Percentiles rank a stretch among this genome's conserved stretches.
Conservation (phyloP, 2,888 invertebrate genomes). For the Pseudeuparius sepicola region DNA sequence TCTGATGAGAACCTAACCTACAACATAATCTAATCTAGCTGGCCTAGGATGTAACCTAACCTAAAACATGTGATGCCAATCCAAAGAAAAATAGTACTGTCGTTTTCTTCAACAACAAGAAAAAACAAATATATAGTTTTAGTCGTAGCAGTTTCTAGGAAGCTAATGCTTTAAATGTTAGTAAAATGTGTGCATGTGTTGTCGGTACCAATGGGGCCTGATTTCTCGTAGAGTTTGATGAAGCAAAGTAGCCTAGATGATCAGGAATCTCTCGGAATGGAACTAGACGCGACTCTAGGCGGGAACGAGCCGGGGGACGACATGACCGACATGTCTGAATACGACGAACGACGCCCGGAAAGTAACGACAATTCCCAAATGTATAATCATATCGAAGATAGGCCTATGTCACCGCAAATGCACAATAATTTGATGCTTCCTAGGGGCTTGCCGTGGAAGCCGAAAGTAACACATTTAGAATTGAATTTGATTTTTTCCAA, state of each 20-base stretch:
- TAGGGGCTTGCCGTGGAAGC: constrained; percentile 81
- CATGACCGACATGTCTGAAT: constrained; percentile 41
- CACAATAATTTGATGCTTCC: constrained; percentile 24
- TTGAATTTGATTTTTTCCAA: constrained; percentile 23
- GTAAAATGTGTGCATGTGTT: too few species aligned
- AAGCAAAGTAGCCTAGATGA: constrained; percentile 90
- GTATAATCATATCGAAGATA: constrained; percentile 27
- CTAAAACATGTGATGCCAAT: too few species aligned
- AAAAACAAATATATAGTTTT: too few species aligned
- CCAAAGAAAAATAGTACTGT: too few species aligned
- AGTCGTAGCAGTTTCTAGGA: too few species aligned
- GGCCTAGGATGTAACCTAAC: too few species aligned
- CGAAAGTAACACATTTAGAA: too few species aligned
- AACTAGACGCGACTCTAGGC: constrained; percentile 46
- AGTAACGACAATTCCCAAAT: constrained; percentile 35
- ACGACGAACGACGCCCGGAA: constrained; percentile 43
- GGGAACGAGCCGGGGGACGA: constrained; percentile 34
- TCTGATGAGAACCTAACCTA: too few species aligned
- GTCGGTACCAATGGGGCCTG: too few species aligned
- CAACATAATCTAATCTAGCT: too few species aligned
- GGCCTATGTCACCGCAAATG: constrained; percentile 28
- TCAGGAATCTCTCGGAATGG: constrained; percentile 60
- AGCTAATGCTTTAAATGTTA: too few species aligned
- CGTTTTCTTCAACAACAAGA: too few species aligned
- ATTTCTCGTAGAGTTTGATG: constrained; percentile 56